Evolutionary conservation across 2,797 vertebrate genomes (phyloP).

Genomic region (Hydrolagus colliei): DNA sequence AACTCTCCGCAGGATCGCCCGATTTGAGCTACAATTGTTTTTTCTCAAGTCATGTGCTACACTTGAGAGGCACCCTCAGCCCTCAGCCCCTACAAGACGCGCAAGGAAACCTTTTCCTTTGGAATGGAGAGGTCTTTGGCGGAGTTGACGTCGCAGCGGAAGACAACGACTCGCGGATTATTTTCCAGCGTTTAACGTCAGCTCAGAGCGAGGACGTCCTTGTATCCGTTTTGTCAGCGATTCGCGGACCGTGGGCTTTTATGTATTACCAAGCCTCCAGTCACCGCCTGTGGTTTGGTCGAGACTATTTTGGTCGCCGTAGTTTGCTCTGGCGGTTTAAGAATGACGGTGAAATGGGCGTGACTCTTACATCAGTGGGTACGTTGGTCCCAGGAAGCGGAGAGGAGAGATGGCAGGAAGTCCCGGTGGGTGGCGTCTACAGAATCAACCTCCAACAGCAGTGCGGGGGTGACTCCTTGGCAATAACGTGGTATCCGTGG

Average conservation of each 20-base stretch:
- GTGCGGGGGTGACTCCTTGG: constrained; percentile 44
- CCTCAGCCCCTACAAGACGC: constrained; percentile 74
- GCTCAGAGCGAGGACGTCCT: constrained; percentile 59
- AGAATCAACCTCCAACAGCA: constrained; percentile 64
- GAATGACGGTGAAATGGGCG: constrained; percentile 33
- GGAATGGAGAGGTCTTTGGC: constrained; percentile 89
- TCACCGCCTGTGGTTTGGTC: constrained; percentile 83
- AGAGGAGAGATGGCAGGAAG: constrained; percentile 64
- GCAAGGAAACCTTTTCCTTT: constrained; percentile 70
- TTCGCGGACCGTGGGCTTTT: constrained; percentile 81
- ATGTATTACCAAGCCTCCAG: constrained; percentile 74
- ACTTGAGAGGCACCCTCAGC: constrained; percentile 73
- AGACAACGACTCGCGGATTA: constrained; percentile 73
- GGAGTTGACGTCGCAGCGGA: constrained; percentile 59
- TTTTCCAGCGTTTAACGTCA: constrained; percentile 59
- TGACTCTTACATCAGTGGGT: constrained; percentile 68
- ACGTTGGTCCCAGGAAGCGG: constrained; percentile 34
- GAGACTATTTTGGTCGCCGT: constrained; percentile 86
- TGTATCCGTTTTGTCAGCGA: constrained; percentile 59
- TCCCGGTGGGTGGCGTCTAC: constrained; percentile 79
- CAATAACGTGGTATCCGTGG: constrained; percentile 73
- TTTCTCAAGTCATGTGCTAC: constrained; percentile 85
- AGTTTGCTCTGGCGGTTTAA: constrained; percentile 82
- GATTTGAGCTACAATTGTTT: constrained; percentile 54
- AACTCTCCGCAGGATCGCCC: constrained; percentile 45